These are phyloP conservation scores for Drosophila austrosaltans DNA, from an alignment of 2,888 invertebrate species.

Conservation along the genomic window DNA sequence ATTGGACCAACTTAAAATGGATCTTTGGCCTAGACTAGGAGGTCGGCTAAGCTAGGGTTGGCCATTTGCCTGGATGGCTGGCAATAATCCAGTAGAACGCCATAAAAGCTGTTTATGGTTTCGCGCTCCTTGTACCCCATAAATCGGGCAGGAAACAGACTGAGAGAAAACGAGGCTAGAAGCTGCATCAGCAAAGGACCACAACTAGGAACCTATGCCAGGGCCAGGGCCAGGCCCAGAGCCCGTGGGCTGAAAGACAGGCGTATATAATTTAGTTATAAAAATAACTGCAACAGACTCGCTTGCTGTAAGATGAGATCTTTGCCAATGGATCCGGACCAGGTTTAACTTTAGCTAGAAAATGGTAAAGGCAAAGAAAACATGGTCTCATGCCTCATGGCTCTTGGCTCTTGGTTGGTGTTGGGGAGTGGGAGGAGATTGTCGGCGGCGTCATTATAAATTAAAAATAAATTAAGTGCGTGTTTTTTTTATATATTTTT, in stretches of 20 bases:
- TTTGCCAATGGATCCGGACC: constrained; percentile 44
- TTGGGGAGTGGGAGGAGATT: background rate
- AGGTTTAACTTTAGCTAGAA: constrained; percentile 24
- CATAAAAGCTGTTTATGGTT: constrained; percentile 83
- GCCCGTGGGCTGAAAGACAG: constrained; percentile 51
- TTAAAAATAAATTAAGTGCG: constrained; percentile 78
- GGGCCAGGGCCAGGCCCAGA: background rate
- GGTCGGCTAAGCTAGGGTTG: constrained; percentile 29
- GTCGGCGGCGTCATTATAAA: constrained; percentile 74
- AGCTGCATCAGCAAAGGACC: constrained; percentile 19
- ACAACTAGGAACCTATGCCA: background rate
- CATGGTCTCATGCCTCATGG: constrained; percentile 31
- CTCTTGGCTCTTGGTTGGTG: background rate
- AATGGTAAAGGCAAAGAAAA: constrained; percentile 35
- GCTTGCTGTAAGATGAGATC: constrained; percentile 72
- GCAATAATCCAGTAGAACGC: constrained; percentile 81
- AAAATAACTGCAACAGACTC: constrained; percentile 79
- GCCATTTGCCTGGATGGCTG: constrained; percentile 17
- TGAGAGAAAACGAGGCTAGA: constrained; percentile 36
- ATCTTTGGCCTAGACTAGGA: constrained; percentile 35
- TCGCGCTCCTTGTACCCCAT: constrained; percentile 81
- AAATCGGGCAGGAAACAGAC: constrained; percentile 73
- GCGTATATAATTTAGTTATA: constrained; percentile 82
- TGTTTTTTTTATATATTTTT: constrained; percentile 53
- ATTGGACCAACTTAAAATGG: constrained; percentile 63